These are phyloP conservation scores for Drymodes brunneopygia DNA, from an alignment of 2,113 vertebrate genomes.

Conservation along the genomic window DNA sequence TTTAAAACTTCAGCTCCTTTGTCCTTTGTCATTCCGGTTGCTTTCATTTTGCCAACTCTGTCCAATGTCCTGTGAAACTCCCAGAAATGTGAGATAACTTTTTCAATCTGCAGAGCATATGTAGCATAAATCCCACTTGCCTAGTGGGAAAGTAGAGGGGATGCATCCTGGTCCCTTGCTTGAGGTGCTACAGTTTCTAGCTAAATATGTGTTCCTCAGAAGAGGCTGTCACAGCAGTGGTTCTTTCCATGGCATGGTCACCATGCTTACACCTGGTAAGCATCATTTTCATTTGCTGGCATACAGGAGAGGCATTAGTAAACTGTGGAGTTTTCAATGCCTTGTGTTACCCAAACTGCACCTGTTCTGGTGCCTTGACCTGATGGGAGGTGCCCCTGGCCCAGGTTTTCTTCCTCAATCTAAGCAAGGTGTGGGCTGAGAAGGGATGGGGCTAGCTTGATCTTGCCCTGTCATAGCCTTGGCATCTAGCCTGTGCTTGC, in stretches of 20 bases:
- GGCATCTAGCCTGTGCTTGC: neutral
- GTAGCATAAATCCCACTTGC: neutral
- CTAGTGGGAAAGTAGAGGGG: neutral
- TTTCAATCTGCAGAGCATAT: neutral
- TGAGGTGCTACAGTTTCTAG: neutral
- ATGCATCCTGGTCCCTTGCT: neutral
- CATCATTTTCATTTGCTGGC: rapidly evolving
- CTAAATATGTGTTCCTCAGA: neutral
- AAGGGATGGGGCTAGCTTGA: neutral
- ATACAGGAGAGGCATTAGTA: rapidly evolving
- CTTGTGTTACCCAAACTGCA: neutral
- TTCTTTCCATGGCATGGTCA: neutral
- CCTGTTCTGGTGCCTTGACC: neutral
- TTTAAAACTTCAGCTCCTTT: neutral
- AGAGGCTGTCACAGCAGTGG: neutral
- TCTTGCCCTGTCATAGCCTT: neutral
- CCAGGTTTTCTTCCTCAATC: neutral
- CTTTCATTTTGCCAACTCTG: neutral
- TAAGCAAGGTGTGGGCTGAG: neutral
- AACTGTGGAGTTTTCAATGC: neutral
- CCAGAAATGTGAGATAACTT: neutral
- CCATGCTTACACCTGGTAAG: rapidly evolving
- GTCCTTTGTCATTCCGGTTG: neutral
- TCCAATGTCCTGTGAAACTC: neutral
- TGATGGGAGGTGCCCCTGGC: neutral